These are phyloP conservation scores for Lasioglossum zephyrum DNA, from an alignment of 2,888 invertebrate species.

Conservation along the genomic window DNA sequence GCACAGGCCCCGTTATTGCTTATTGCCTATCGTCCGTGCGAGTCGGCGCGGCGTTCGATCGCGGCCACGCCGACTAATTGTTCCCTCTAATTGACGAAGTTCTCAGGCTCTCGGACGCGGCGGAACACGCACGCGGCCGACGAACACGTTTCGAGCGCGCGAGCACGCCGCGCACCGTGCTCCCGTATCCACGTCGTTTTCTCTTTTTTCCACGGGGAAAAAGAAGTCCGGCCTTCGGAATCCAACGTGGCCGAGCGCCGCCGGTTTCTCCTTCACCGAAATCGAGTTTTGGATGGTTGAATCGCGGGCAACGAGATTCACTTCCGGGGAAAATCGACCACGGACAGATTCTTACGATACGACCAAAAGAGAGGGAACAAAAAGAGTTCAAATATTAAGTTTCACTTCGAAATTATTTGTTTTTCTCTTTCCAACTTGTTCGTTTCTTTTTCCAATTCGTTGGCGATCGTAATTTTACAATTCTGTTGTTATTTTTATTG, in stretches of 20 bases:
- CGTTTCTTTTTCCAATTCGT: too few relatives aligned
- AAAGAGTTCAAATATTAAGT: not conserved
- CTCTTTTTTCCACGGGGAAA: conserved; percentile 30
- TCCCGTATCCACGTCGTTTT: conserved; percentile 26
- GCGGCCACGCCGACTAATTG: conserved; percentile 77
- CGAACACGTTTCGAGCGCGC: not conserved
- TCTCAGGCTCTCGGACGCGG: conserved; percentile 78
- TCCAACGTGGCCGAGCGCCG: conserved; percentile 34
- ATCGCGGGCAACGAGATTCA: conserved; percentile 38
- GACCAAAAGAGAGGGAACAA: not conserved
- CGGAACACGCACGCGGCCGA: conserved; percentile 6
- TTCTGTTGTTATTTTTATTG: not conserved
- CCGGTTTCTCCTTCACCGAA: conserved; percentile 37
- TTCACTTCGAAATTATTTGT: not conserved
- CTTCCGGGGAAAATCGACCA: conserved; percentile 29
- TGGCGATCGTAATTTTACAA: too few relatives aligned
- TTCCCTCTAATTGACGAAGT: conserved; percentile 83
- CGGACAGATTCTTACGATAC: not conserved
- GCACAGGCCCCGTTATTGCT: conserved; percentile 70
- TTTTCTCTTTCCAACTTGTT: too few relatives aligned
- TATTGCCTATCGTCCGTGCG: conserved; percentile 73
- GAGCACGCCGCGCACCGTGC: not conserved
- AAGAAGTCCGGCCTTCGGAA: conserved; percentile 44
- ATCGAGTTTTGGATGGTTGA: conserved; percentile 9
- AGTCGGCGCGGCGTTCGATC: conserved; percentile 42